phyloP scores from a whole-genome alignment of 2,888 invertebrate species.

The Rhamnusium bicolor region DNA sequence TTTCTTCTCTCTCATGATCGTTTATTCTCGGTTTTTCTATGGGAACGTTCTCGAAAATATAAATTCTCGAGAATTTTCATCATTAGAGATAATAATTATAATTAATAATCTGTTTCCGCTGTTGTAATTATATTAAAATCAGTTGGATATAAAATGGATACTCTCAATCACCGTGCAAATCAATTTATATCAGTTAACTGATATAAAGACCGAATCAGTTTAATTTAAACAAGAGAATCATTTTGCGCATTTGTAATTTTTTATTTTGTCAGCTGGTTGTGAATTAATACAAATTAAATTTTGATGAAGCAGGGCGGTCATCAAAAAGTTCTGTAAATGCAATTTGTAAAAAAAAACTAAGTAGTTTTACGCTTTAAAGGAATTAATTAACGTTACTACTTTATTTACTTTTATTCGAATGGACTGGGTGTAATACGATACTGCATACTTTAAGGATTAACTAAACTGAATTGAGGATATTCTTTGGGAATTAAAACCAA shows the following conservation, averaged over 20 bases:
- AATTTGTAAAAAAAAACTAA: neutral
- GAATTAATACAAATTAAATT: neutral
- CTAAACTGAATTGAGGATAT: no score
- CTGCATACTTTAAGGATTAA: no score
- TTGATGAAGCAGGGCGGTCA: neutral
- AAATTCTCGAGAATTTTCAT: no score
- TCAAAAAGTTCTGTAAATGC: neutral
- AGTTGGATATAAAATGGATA: neutral
- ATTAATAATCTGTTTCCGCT: neutral
- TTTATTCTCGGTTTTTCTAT: no score
- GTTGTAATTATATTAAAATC: neutral
- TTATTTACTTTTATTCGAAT: neutral
- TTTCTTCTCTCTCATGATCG: no score
- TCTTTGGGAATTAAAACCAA: no score
- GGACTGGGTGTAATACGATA: no score
- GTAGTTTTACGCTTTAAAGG: neutral
- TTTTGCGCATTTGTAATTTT: neutral
- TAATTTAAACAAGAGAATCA: neutral
- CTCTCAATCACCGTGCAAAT: neutral
- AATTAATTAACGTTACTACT: neutral
- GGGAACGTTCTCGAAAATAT: no score
- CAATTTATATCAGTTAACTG: neutral
- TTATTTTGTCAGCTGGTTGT: neutral
- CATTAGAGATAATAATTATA: no score
- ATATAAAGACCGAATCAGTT: neutral